Conservation (phyloP, 1,140 invertebrate genomes). For the Drosophila subpulchrella region DNA sequence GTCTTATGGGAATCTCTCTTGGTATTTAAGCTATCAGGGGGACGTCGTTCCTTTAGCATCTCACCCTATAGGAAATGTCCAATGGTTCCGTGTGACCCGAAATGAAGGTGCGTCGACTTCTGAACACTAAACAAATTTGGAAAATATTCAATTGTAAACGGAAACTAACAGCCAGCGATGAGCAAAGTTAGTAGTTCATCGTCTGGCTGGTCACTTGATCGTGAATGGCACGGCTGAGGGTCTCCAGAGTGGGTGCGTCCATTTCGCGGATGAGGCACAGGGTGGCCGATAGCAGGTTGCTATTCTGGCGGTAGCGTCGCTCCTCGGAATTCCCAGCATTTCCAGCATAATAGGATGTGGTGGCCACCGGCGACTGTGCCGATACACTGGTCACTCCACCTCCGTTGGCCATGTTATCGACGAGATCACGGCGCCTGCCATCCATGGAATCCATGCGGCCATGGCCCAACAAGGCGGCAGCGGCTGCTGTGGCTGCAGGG, state of each 20-base stretch:
- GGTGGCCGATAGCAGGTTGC: background rate
- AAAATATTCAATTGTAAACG: background rate
- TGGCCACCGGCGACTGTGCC: background rate
- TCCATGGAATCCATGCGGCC: background rate
- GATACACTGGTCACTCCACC: background rate
- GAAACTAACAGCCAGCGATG: background rate
- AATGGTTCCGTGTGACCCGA: no score
- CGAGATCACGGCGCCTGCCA: background rate
- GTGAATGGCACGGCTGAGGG: background rate
- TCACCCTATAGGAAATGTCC: no score
- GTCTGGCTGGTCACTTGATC: background rate
- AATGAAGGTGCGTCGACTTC: no score
- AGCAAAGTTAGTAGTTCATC: background rate
- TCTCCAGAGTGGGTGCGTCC: background rate
- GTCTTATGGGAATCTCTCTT: no score
- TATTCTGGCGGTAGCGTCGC: background rate
- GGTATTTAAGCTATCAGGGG: no score
- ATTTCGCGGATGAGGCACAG: slow-evolving; percentile 2
- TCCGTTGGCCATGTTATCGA: no score
- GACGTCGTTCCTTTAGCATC: no score
- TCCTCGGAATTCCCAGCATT: rapidly evolving
- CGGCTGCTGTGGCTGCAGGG: background rate
- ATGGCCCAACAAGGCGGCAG: background rate
- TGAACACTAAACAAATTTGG: background rate
- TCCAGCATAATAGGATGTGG: background rate